These are phyloP conservation scores for Orestias chungarensis DNA, from an alignment of 2,797 vertebrate species.

Conservation along the genomic window DNA sequence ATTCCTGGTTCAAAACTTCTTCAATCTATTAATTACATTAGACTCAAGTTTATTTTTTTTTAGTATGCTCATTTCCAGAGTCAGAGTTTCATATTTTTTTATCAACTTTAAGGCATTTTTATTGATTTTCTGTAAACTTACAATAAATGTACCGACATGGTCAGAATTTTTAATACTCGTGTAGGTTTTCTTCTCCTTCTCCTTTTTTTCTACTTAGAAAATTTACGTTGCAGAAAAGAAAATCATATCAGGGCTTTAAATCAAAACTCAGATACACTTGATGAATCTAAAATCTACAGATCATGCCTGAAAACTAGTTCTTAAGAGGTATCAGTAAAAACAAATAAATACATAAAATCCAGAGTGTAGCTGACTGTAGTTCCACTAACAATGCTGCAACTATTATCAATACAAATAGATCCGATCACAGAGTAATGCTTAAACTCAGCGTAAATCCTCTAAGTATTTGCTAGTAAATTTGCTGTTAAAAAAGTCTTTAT, in stretches of 20 bases:
- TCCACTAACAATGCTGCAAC: not conserved
- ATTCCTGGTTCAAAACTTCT: not conserved
- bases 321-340: not conserved
- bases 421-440: not conserved
- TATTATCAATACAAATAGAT: not conserved
- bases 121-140: not conserved
- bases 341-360: not conserved
- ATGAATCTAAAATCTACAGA: not conserved
- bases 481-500: not conserved
- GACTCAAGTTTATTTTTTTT: not conserved
- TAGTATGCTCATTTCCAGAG: not conserved
- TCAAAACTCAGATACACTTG: not conserved
- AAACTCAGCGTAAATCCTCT: not conserved
- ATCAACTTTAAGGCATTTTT: not conserved
- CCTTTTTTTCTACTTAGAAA: no score
- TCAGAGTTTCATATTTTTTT: not conserved
- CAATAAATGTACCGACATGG: not conserved
- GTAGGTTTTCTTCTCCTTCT: not conserved
- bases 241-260: no score
- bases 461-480: not conserved
- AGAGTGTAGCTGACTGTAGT: no score
- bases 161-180: not conserved
- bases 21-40: not conserved
- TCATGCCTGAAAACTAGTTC: not conserved
- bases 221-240: no score